Base-by-base conservation (phyloP, 2,113 vertebrate genomes). In the Bubalus kerabau region DNA sequence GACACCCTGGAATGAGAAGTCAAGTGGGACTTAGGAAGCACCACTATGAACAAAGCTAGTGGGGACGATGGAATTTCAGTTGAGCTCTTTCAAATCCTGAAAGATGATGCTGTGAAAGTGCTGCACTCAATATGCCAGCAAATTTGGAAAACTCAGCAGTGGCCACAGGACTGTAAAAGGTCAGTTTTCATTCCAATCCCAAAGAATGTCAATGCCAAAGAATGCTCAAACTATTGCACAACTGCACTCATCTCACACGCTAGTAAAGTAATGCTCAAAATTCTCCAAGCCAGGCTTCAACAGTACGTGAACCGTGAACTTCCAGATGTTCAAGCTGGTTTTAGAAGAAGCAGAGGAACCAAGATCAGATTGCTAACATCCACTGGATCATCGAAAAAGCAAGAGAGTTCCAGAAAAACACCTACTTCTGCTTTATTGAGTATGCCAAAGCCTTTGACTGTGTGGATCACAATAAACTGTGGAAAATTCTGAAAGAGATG, bases 281-380 rank as follows among this genome's bases (percentile, higher is more conserved):
- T 40, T 36, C n/a, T 40, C 67, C n/a, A 71, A 71, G 19, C n/a
- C 64, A 36, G n/a, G 67, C 67, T 71, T 71, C 4, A 40, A 1
- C 10, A 40, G 10, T 6, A 40, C 0, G 0, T 23, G 19, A 71
- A 12, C 19, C 0, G 0, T 40, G 67, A 23, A 71, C 5, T 40
- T 40, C 67, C n/a, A 40, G 19, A 40, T 23, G 19, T 71, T 71
- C 10, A 71, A 71, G 19, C 2, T 71, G 10, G 19, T 23, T 71
- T 40, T 71, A 40, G 10, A 71, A 71, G 21, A 71, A 19, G 67
- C 67, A 71, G 19, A 71, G n/a, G n/a, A 71, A 40, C 2, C 2
- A 71, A 23, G 5, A 40, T 71, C 67, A 71, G 40, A 40, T 71
- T 71, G 19, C n/a, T 3, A 23, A 23, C 67, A 71, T 40, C 2